A percentile compares a stretch with the other conserved stretches of the same genome.
phyloP scores from a whole-genome alignment of 1,140 invertebrate genomes.

The Drosophila tani region DNA sequence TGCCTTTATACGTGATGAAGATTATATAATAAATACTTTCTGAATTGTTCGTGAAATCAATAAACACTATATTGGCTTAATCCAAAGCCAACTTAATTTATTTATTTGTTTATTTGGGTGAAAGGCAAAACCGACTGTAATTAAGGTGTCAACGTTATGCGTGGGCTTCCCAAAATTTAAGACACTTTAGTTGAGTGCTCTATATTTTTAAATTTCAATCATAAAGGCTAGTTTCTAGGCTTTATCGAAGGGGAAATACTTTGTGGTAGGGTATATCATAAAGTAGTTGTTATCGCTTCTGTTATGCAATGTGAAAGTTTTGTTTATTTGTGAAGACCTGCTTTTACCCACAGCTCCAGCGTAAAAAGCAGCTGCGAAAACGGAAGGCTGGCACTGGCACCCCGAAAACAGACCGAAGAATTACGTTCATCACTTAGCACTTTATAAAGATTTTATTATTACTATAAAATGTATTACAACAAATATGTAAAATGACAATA shows the following conservation, averaged over 20 bases:
- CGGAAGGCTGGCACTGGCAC: not conserved
- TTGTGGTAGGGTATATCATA: conserved; percentile 5
- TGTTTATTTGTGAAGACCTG: conserved; percentile 7
- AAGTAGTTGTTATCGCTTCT: not conserved
- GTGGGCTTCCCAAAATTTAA: conserved; percentile 23
- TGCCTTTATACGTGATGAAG: conserved; percentile 30
- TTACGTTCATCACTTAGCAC: conserved; percentile 35
- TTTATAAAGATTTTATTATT: conserved; percentile 75
- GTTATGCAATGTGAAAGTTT: conserved; percentile 36
- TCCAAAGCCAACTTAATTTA: conserved; percentile 24
- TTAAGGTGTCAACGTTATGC: conserved; percentile 39
- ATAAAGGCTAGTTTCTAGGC: not conserved
- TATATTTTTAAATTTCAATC: not conserved
- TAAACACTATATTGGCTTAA: conserved; percentile 18
- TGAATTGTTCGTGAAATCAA: conserved; percentile 29
- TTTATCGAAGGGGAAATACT: not conserved
- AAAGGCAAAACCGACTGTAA: conserved; percentile 35
- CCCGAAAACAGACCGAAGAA: conserved; percentile 2
- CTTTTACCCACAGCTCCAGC: not conserved
- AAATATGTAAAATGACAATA: conserved; percentile 71
- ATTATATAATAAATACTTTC: conserved; percentile 32
- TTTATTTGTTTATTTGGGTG: conserved; percentile 36
- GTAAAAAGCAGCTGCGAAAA: not conserved
- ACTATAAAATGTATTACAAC: conserved; percentile 69
- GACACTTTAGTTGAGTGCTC: conserved; percentile 7